Conservation (phyloP, 2,797 vertebrate genomes). For the Vespertilio murinus region DNA sequence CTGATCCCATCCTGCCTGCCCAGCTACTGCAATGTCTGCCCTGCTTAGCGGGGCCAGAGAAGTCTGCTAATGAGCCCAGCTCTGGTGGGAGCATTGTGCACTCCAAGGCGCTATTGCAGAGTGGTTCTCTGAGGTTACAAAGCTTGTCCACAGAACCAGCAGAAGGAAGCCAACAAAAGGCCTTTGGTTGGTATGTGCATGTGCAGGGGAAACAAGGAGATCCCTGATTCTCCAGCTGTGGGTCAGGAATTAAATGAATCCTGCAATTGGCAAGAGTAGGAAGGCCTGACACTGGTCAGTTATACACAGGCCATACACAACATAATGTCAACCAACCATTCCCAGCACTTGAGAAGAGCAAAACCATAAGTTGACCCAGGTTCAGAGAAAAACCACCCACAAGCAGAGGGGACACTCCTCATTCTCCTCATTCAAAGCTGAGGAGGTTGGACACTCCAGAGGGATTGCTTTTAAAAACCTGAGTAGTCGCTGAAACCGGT, state of each 20-base stretch:
- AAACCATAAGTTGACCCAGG: not conserved
- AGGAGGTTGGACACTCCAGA: not conserved
- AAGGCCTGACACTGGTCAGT: not conserved
- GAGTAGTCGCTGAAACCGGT: too few species aligned
- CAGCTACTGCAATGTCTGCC: not conserved
- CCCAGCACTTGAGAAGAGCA: not conserved
- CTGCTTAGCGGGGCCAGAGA: not conserved
- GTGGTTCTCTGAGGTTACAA: not conserved
- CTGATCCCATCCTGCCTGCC: not conserved
- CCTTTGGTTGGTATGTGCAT: not conserved
- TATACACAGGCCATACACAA: not conserved
- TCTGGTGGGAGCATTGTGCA: not conserved
- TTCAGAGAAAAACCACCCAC: not conserved
- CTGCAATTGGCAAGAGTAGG: not conserved
- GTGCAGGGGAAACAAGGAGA: not conserved
- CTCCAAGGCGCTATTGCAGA: fast-evolving
- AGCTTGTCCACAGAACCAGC: not conserved
- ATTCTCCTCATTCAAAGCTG: not conserved
- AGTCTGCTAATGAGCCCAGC: conserved; percentile 20
- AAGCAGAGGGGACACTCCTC: not conserved
- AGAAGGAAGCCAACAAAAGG: not conserved
- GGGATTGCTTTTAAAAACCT: not conserved
- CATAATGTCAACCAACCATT: not conserved
- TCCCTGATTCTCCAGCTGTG: not conserved
- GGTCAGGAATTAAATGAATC: not conserved